Conservation (phyloP, 2,797 vertebrate genomes). For the Bryconaethiops microstoma region DNA sequence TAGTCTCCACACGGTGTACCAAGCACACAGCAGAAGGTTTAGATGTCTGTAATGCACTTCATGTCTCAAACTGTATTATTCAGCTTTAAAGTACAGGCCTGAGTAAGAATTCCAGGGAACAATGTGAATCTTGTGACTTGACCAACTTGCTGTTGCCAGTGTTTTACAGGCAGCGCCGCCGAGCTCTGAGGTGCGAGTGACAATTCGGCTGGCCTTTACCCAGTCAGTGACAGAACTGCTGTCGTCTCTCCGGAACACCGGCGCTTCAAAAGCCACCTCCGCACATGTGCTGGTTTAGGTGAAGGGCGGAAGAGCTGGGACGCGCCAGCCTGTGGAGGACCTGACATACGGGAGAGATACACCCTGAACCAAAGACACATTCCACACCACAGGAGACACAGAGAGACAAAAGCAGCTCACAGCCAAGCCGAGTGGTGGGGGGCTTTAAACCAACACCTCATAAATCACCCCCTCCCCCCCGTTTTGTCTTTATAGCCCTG, state of each 20-base stretch:
- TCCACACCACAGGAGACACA: conserved; percentile 49
- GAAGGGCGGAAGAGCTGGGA: conserved; percentile 33
- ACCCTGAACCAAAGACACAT: conserved; percentile 55
- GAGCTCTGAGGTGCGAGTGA: background rate
- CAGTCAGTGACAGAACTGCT: conserved; percentile 12
- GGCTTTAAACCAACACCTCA: conserved; percentile 54
- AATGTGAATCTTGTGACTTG: background rate
- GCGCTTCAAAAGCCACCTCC: conserved; percentile 24
- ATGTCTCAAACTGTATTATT: too few species aligned
- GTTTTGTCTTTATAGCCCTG: conserved; percentile 26
- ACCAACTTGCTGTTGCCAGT: background rate
- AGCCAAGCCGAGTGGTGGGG: conserved; percentile 11
- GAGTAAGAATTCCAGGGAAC: background rate
- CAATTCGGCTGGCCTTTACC: background rate
- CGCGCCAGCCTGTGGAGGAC: conserved; percentile 16
- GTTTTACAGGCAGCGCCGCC: background rate
- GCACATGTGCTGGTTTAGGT: conserved; percentile 35
- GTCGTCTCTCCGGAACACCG: background rate
- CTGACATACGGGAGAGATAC: conserved; percentile 42
- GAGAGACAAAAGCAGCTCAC: conserved; percentile 39
- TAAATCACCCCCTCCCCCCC: conserved; percentile 48
- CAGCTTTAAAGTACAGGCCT: background rate
- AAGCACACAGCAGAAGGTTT: too few species aligned
- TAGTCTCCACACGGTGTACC: too few species aligned
- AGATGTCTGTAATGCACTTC: background rate